Evolutionary conservation across 64 coral and sea anemone species (phyloP).

Genomic region (Pachyseris speciosa): DNA sequence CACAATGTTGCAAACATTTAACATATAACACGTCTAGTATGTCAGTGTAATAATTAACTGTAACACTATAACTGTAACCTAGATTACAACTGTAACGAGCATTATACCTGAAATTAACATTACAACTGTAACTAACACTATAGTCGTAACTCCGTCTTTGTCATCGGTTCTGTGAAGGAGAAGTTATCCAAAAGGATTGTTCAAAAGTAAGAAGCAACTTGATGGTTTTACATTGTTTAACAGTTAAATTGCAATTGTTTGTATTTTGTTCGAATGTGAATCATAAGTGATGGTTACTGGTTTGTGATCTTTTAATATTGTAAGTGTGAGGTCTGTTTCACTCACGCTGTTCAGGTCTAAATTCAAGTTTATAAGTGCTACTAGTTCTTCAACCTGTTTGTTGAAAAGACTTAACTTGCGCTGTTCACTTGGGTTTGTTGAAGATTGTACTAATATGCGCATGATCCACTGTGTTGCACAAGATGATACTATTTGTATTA

Average conservation of each 20-base stretch:
- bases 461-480: conserved; percentile 32
- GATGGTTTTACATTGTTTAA: not conserved
- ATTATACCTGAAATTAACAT: not conserved
- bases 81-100: not conserved
- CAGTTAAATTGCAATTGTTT: conserved; percentile 5
- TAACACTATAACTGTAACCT: not conserved
- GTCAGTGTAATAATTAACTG: not conserved
- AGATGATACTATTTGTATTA: conserved; percentile 18
- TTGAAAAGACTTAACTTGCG: conserved; percentile 18
- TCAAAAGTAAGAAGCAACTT: not conserved
- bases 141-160: not conserved
- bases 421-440: conserved; percentile 17
- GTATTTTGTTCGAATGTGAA: conserved; percentile 5
- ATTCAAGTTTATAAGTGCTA: not conserved
- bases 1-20: not conserved
- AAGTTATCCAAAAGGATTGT: not conserved
- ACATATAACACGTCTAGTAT: no score
- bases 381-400: conserved; percentile 2
- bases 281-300: not conserved
- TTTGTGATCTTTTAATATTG: not conserved
- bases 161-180: not conserved
- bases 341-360: not conserved
- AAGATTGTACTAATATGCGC: conserved; percentile 19
- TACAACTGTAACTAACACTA: not conserved
- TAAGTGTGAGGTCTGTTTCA: not conserved